Percentiles rank a stretch among this genome's conserved stretches.
Conservation (phyloP, 1,140 invertebrate species). For the Bombus waltoni region DNA sequence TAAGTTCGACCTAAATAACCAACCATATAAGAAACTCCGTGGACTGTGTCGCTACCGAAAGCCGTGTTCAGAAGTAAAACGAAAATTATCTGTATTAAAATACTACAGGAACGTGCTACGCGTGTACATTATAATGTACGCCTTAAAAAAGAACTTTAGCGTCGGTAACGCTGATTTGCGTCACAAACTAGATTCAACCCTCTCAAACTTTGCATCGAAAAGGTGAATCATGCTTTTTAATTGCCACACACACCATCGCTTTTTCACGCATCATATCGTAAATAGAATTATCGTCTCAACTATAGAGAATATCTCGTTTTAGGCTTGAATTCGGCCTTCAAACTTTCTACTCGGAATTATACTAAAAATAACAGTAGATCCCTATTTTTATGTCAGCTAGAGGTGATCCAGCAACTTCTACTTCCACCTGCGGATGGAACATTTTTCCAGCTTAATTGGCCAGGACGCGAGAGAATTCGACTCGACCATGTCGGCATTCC, state of each 20-base stretch:
- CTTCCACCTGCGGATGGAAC: not conserved
- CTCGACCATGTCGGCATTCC: not conserved
- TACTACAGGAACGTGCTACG: not conserved
- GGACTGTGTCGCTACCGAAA: not conserved
- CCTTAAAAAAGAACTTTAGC: not conserved
- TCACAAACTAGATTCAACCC: not conserved
- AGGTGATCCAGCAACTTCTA: not conserved
- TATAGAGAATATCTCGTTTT: too few species aligned
- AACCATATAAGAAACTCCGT: not conserved
- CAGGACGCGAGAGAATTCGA: not conserved
- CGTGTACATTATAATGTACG: not conserved
- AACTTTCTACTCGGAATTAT: too few species aligned
- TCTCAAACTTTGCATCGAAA: not conserved
- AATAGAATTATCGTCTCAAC: not conserved
- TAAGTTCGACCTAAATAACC: not conserved
- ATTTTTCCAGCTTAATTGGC: conserved; percentile 6
- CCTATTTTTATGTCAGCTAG: not conserved
- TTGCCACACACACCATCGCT: too few species aligned
- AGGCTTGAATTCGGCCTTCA: too few species aligned
- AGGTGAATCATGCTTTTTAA: not conserved
- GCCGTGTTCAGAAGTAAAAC: not conserved
- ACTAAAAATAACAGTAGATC: too few species aligned
- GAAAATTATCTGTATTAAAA: not conserved
- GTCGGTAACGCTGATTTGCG: not conserved
- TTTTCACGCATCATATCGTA: not conserved